These are phyloP conservation scores for Limonius californicus DNA, from an alignment of 1,140 invertebrate genomes.

Conservation along the genomic window DNA sequence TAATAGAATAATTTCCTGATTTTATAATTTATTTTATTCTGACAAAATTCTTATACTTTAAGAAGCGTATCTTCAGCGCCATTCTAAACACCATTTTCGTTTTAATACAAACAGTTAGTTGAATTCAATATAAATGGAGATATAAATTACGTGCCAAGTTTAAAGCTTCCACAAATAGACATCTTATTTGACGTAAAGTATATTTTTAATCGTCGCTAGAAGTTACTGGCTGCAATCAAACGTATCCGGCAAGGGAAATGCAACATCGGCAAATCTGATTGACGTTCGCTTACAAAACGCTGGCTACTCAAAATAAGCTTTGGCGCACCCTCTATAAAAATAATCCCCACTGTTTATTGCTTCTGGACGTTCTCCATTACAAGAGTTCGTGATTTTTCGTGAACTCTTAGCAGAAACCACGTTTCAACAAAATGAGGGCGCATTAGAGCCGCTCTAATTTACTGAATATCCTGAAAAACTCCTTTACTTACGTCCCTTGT, in stretches of 20 bases:
- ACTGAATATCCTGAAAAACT: constrained; percentile 6
- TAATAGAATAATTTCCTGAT: too few species aligned
- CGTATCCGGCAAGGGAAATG: not conserved
- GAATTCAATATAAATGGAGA: too few species aligned
- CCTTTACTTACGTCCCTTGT: constrained; percentile 1
- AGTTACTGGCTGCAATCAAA: too few species aligned
- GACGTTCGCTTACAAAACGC: constrained; percentile 1
- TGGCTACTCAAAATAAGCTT: constrained; percentile 9
- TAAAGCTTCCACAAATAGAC: too few species aligned
- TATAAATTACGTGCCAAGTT: too few species aligned
- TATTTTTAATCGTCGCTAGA: too few species aligned
- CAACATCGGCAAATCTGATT: constrained; percentile 1
- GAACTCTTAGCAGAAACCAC: constrained; percentile 1
- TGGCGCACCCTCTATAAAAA: constrained; percentile 8
- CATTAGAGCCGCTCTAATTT: constrained; percentile 1
- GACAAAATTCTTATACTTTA: too few species aligned
- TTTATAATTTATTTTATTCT: too few species aligned
- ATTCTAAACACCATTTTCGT: too few species aligned
- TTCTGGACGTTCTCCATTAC: not conserved
- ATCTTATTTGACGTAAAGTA: too few species aligned
- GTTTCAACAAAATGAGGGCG: not conserved
- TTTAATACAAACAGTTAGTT: too few species aligned
- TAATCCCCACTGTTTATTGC: constrained; percentile 10
- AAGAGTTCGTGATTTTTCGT: constrained; percentile 4
- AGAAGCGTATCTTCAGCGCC: too few species aligned